Conservation (phyloP, 1,140 invertebrate genomes). For the Manduca sexta region DNA sequence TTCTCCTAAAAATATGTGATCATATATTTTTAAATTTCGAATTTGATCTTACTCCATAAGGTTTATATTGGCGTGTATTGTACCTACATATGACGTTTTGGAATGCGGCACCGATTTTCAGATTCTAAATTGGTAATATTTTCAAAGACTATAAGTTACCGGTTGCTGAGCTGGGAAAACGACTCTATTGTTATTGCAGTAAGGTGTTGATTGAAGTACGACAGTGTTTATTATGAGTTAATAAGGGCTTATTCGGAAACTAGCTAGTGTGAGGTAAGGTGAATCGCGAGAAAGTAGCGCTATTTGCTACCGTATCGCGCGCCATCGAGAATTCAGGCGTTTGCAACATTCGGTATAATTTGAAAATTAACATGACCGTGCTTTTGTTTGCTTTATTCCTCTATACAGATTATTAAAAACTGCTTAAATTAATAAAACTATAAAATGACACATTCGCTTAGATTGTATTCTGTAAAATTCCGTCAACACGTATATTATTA, state of each 20-base stretch:
- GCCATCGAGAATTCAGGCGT: slow-evolving; percentile 49
- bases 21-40: slow-evolving; percentile 8
- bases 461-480: too few relatives aligned
- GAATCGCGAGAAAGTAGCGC: slow-evolving; percentile 66
- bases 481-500: too few relatives aligned
- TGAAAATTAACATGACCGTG: neutral
- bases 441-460: too few relatives aligned
- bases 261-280: slow-evolving; percentile 62
- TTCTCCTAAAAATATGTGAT: slow-evolving; percentile 15
- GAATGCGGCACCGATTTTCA: slow-evolving; percentile 36
- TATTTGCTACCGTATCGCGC: slow-evolving; percentile 71
- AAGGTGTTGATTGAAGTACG: slow-evolving; percentile 26
- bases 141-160: slow-evolving; percentile 27
- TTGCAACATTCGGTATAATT: slow-evolving; percentile 30
- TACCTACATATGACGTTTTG: slow-evolving; percentile 26
- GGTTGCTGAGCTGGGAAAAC: slow-evolving; percentile 10
- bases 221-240: slow-evolving; percentile 19
- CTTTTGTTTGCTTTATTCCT: too few relatives aligned
- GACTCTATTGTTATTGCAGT: slow-evolving; percentile 6
- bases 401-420: too few relatives aligned
- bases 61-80: slow-evolving; percentile 11
- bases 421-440: too few relatives aligned
- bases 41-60: slow-evolving; percentile 10
- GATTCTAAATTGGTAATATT: slow-evolving; percentile 46
- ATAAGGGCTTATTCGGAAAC: slow-evolving; percentile 33